phyloP scores from a whole-genome alignment of 2,797 vertebrate genomes.

The Hemibagrus guttatus region DNA sequence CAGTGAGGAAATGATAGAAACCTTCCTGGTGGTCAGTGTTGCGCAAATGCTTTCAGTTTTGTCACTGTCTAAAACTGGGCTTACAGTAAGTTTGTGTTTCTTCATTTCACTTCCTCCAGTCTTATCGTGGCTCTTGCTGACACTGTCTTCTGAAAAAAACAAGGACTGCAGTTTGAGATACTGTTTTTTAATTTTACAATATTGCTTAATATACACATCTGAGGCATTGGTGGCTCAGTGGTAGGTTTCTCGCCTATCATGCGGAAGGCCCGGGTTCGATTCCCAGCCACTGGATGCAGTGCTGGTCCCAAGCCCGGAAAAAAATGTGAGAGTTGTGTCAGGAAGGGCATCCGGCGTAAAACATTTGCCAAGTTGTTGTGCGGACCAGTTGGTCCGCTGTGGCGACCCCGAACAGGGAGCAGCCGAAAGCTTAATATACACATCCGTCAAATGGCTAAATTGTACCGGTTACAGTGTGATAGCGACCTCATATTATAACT shows the following conservation, averaged over 20 bases:
- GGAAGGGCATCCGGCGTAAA: too few species aligned
- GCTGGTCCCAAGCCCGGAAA: too few species aligned
- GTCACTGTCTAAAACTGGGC: background rate
- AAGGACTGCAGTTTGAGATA: background rate
- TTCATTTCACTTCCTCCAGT: conserved; percentile 13
- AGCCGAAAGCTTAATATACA: too few species aligned
- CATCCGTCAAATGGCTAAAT: background rate
- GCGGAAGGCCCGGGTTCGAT: too few species aligned
- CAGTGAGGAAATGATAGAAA: background rate
- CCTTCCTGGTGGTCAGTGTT: background rate
- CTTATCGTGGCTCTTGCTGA: background rate
- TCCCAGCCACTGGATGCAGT: too few species aligned
- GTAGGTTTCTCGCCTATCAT: too few species aligned
- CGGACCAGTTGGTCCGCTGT: too few species aligned
- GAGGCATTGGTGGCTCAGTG: too few species aligned
- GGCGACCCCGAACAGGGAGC: too few species aligned
- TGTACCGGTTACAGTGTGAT: too few species aligned
- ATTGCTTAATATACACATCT: background rate
- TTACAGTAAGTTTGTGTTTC: conserved; percentile 21
- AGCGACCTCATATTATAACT: background rate
- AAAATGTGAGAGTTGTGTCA: too few species aligned
- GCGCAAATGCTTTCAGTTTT: background rate
- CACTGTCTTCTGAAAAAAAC: background rate
- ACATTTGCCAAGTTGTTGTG: too few species aligned
- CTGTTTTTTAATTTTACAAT: background rate